phyloP scores from a whole-genome alignment of 2,797 vertebrate genomes.

The Argya squamiceps region DNA sequence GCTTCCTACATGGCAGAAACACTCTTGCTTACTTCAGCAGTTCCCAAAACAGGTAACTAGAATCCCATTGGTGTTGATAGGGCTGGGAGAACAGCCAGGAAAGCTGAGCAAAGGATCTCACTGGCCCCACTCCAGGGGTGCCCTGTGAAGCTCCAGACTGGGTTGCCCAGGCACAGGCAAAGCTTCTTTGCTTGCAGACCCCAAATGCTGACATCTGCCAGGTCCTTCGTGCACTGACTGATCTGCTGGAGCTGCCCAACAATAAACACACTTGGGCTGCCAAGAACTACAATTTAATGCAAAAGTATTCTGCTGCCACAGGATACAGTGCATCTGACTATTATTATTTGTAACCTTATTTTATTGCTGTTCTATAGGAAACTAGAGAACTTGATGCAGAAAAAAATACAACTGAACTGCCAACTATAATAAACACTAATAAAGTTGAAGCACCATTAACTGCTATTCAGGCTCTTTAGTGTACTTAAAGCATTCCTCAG shows the following conservation, averaged over 20 bases:
- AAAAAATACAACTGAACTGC: constrained; percentile 30
- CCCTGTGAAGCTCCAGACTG: neutral
- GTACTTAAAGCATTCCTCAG: constrained; percentile 60
- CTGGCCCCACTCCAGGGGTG: neutral
- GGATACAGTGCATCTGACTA: constrained; percentile 9
- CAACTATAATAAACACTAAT: constrained; percentile 63
- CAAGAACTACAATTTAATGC: neutral
- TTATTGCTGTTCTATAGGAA: constrained; percentile 56
- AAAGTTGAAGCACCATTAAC: constrained; percentile 66
- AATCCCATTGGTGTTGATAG: neutral
- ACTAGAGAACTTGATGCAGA: constrained; percentile 16
- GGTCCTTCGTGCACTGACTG: neutral
- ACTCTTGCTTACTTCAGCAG: neutral
- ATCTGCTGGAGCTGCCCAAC: neutral
- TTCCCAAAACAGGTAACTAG: neutral
- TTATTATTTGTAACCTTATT: constrained; percentile 49
- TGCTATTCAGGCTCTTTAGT: constrained; percentile 61
- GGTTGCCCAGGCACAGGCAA: neutral
- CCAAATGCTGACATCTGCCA: fast-evolving
- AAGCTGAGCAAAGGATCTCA: neutral
- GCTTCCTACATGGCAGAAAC: neutral
- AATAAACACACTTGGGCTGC: neutral
- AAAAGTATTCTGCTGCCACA: constrained; percentile 24
- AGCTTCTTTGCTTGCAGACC: neutral
- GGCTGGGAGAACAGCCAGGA: neutral